Base-by-base conservation (phyloP, 2,113 vertebrate species). In the Aphyosemion australe region DNA sequence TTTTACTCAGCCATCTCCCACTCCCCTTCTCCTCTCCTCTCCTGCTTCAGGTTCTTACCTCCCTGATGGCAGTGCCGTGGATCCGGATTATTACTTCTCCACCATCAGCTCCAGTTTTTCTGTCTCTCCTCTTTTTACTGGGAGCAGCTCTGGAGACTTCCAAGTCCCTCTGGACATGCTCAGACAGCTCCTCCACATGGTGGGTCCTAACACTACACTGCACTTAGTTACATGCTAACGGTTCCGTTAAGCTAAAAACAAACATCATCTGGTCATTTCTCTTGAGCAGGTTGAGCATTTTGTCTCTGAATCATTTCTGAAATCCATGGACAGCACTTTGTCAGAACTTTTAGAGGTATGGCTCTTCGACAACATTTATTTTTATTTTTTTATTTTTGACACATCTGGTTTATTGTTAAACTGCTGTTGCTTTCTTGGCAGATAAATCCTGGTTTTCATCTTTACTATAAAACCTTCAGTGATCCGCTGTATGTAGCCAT, bases 81-180 rank as follows among this genome's bases (percentile, higher is more conserved):
- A 99, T 66, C 95, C 97, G 0, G 93, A 97, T 52, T 98, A 97
- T 83, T 99, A 98, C 85, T 98, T 99, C 85, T 95, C 93, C 79
- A 97, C 94, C 20, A 94, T 97, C 88, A 99, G 95, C 78, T 98
- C 97, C 80, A 99, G 97, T 76, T 99, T 99, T 86, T 98, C 97
- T 0, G 92, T 98, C 45, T 97, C 97, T 1, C 97, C 96, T 11
- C 94, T 99, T 5, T 97, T 98, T 87, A 97, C 94, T 1, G 97
- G 96, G 1, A 82, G 94, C 85, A 95, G 91, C 84, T 92, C 86
- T 16, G 95, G 94, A 59, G 97, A 96, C 77, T 97, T 97, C 68
- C 92, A 88, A 7, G 91, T 98, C 43, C 95, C 97, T 0, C 86
- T 96, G 71, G 96, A 97, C 56, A 93, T 93, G 87, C 94, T 99